Percentiles rank a stretch among this genome's conserved stretches.
These are phyloP conservation scores for Chlamydotis undulata DNA, from an alignment of 2,113 vertebrate species.

Conservation along the genomic window DNA sequence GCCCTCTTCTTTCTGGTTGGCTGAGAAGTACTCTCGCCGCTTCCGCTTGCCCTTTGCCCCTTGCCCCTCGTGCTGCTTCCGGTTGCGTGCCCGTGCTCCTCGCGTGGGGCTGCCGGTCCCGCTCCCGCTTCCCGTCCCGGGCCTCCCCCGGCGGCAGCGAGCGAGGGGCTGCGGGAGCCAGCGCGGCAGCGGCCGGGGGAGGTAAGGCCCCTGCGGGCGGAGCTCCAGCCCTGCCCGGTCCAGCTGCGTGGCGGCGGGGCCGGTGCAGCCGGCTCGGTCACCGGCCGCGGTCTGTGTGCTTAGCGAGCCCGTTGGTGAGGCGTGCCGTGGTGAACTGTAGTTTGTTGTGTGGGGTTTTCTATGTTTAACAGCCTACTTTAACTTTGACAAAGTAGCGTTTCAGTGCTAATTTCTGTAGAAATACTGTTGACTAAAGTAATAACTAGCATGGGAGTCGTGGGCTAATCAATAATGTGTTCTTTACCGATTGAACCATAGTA, in stretches of 20 bases:
- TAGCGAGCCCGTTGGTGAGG: neutral
- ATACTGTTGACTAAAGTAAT: neutral
- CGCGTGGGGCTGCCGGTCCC: neutral
- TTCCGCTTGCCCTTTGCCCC: neutral
- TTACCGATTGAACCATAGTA: neutral
- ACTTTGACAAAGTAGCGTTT: fast-evolving
- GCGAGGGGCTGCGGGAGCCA: neutral
- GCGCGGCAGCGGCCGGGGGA: neutral
- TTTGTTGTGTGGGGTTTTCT: fast-evolving
- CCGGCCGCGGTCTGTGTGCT: neutral
- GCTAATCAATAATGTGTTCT: neutral
- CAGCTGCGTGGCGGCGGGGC: neutral
- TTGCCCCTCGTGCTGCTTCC: fast-evolving
- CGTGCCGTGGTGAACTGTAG: fast-evolving
- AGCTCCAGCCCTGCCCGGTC: too few relatives aligned
- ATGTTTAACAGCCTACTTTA: fast-evolving
- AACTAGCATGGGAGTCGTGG: fast-evolving
- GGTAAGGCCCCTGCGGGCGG: neutral
- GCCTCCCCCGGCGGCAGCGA: neutral
- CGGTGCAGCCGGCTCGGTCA: neutral
- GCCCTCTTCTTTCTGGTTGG: neutral
- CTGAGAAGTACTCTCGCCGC: fast-evolving
- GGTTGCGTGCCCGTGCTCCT: fast-evolving
- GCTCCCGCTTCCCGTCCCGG: too few relatives aligned
- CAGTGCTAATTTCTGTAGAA: neutral